Evolutionary conservation across 2,113 vertebrate species (phyloP).

Genomic region (Butorides virescens): DNA sequence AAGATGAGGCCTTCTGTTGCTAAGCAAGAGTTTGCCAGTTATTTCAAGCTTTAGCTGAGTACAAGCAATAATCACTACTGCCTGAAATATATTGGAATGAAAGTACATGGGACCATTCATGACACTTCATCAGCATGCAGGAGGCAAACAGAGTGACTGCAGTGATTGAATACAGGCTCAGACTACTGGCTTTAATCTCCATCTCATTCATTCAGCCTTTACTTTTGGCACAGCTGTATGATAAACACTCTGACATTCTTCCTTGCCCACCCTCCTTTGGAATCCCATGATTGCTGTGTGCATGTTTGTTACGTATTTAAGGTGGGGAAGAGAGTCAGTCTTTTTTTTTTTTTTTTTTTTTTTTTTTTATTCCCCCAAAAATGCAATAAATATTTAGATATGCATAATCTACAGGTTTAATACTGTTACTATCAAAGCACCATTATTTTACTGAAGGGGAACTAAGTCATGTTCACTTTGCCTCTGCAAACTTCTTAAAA

Average conservation of each 20-base stretch:
- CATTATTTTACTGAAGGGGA: background rate
- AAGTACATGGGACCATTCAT: constrained; percentile 89
- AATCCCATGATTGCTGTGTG: constrained; percentile 55
- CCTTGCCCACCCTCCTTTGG: constrained; percentile 52
- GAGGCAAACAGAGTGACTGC: constrained; percentile 79
- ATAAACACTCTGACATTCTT: constrained; percentile 84
- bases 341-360: background rate
- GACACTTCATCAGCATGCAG: constrained; percentile 89
- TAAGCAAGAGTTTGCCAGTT: constrained; percentile 73
- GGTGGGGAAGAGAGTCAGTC: background rate
- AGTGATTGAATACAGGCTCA: constrained; percentile 91
- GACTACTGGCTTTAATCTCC: constrained; percentile 89
- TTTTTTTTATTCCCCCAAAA: background rate
- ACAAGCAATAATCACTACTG: constrained; percentile 77
- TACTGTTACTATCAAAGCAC: background rate
- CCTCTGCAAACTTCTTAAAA: background rate
- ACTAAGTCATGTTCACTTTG: background rate
- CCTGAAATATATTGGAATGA: constrained; percentile 75
- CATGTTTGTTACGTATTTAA: constrained; percentile 41
- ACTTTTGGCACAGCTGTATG: constrained; percentile 87
- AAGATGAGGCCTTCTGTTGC: constrained; percentile 69
- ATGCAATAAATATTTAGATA: background rate
- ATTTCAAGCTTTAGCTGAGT: constrained; percentile 74
- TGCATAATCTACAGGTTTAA: background rate
- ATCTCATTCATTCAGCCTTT: constrained; percentile 85